Evolutionary conservation across 1,140 invertebrate genomes (phyloP).

Genomic region (Anastrepha ludens): DNA sequence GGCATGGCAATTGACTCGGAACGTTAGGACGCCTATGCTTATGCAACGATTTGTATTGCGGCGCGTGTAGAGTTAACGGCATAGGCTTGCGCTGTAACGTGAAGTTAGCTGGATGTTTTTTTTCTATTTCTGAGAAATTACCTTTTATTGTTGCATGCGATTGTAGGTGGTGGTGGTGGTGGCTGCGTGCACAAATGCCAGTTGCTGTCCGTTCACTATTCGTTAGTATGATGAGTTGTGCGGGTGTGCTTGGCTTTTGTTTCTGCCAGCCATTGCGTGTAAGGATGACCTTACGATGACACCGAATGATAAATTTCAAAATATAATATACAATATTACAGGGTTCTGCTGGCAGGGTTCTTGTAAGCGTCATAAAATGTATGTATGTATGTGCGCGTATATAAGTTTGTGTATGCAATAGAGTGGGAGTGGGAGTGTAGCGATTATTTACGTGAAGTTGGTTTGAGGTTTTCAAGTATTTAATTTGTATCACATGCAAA

Average conservation of each 20-base stretch:
- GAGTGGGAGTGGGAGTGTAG: not conserved
- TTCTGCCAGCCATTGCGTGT: conserved; percentile 57
- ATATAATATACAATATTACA: not conserved
- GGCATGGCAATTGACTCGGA: not conserved
- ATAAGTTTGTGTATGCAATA: not conserved
- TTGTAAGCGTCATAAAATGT: not conserved
- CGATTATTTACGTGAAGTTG: not conserved
- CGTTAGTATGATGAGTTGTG: not conserved
- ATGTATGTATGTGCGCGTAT: not conserved
- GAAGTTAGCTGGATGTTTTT: not conserved
- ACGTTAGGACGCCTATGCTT: conserved; percentile 30
- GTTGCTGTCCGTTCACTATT: conserved; percentile 1
- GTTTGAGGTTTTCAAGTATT: conserved; percentile 10
- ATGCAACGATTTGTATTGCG: conserved; percentile 46
- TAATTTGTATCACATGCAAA: conserved; percentile 36
- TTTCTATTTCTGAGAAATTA: conserved; percentile 1
- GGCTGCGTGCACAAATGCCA: conserved; percentile 10
- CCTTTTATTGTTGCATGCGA: conserved; percentile 1
- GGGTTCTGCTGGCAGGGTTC: not conserved
- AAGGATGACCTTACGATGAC: conserved; percentile 73
- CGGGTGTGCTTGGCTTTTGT: not conserved
- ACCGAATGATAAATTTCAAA: conserved; percentile 61
- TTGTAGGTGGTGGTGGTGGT: not conserved
- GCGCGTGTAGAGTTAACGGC: not conserved
- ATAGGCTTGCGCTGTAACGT: not conserved